Evolutionary conservation across 2,797 vertebrate species (phyloP), one percentile per base, ranked within the genome.

Genomic region (Cyprinodon diabolis): DNA sequence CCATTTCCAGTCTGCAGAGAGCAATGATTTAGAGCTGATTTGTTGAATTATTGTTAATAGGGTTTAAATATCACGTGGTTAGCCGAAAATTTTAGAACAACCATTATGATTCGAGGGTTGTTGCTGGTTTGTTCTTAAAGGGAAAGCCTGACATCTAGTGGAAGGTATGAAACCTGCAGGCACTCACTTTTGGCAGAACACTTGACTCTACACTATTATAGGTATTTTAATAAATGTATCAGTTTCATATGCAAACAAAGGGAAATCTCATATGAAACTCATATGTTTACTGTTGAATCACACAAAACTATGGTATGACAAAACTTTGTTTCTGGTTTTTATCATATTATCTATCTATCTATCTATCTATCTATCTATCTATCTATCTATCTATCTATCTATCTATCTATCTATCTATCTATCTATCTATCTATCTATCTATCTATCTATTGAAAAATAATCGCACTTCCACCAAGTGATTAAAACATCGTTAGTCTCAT

Each of bases 61-160:
- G 68, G 49, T 76, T 66, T 75, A 40, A 60, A 14, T 70, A 60
- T 71, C 66, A 72, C 17, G 35, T 8, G 25, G n/a, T 69, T 1
- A 45, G 17, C 62, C 65, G 6, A 23, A 12, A 47, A 55, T 51
- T 37, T 52, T 58, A 54, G 47, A 30, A 55, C 45, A 66, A 11
- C 11, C 21, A 19, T 12, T n/a, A 48, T 35, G 51, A 51, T 63
- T 60, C 47, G 14, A 66, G 8, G 5, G 48, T 52, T 63, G 40
- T 17, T 21, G 12, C 9, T 37, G 10, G 5, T 25, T 23, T 47
- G 23, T 58, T 52, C 8, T 4, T 82, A 72, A 80, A 87, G 87
- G 70, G 80, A 78, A 81, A 89, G 68, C 0, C 79, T 91, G 91
- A 83, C 90, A 89, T 71, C 92, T 87, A 37, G 51, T 87, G 92